A percentile compares a stretch with the other conserved stretches of the same genome.
Conservation (phyloP, 2,797 vertebrate genomes). For the Sciaenops ocellatus region DNA sequence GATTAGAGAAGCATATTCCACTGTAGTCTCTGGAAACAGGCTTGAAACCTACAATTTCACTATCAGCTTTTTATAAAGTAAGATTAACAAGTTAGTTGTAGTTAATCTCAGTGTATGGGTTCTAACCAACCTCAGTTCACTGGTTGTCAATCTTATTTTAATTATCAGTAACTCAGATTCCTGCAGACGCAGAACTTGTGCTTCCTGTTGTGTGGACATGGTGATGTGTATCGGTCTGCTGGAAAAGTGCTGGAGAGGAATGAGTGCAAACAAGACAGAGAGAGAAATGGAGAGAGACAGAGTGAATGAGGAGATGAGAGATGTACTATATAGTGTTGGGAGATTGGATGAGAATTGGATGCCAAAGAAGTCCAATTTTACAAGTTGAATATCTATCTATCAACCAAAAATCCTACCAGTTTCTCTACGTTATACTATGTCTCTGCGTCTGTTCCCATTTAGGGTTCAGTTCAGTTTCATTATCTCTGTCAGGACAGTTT, state of each 20-base stretch:
- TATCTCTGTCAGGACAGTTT: slow-evolving; percentile 28
- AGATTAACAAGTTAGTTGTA: neutral
- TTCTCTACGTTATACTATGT: slow-evolving; percentile 23
- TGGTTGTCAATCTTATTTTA: neutral
- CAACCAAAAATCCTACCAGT: slow-evolving; percentile 20
- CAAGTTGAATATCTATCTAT: slow-evolving; percentile 38
- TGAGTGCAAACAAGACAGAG: neutral
- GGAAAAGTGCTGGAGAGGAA: neutral
- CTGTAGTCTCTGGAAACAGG: neutral
- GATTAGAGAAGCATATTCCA: slow-evolving; percentile 7
- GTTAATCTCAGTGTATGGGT: neutral
- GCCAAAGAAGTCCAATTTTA: slow-evolving; percentile 27
- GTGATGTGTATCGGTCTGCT: slow-evolving; percentile 6
- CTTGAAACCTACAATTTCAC: neutral
- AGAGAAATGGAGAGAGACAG: slow-evolving; percentile 30
- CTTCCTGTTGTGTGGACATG: neutral
- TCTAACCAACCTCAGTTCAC: neutral
- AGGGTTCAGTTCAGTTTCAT: slow-evolving; percentile 38
- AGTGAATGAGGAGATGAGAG: slow-evolving; percentile 39
- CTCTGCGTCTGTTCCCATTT: slow-evolving; percentile 31
- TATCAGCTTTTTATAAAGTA: neutral
- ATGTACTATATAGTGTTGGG: slow-evolving; percentile 13
- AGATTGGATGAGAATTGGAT: slow-evolving; percentile 30
- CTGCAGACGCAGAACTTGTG: neutral
- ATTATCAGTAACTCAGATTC: neutral